Base-by-base conservation (phyloP, 2,113 vertebrate genomes). In the Gymnocephalus cernua region DNA sequence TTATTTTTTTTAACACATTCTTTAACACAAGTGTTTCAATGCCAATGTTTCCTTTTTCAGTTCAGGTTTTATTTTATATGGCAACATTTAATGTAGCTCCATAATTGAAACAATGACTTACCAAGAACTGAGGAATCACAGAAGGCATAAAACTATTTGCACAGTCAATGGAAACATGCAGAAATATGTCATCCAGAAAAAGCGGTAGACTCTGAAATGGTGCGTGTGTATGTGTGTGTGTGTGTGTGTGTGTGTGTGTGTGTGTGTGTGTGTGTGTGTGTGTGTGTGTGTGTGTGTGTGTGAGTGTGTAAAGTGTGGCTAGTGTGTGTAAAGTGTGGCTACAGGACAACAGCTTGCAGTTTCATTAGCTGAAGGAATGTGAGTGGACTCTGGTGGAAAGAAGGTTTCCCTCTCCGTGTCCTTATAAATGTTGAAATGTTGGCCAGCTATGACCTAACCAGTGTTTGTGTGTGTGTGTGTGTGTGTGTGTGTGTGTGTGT, bases 341-440 rank as follows among this genome's bases (percentile, higher is more conserved):
- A 25, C 58, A 67, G 59, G 44, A 78, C 74, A 66, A 48, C 21
- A 19, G 79, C 23, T n/a, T 6, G 4, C 41, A n/a, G 19, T 69
- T 83, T 86, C 75, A 80, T 83, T 68, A 74, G 54, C 14, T 44
- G 45, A 47, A 68, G 58, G 66, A 63, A 56, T 73, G 77, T 53
- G 54, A 69, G 70, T 69, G 74, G 70, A 83, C 15, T 57, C 0
- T 44, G 58, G 48, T 69, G 51, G 64, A 80, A 59, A 63, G 32
- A 82, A 82, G 66, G 76, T 72, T 87, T 89, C 68, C 61, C 38
- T 75, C 73, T 79, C 67, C 66, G 41, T 93, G 89, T 89, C 85
- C 90, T 92, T 89, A 85, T 91, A 88, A 89, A 91, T 86, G 78
- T 73, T 85, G 82, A 87, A 87, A 91, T 83, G 83, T 75, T 88